Percentiles rank a stretch among this genome's conserved stretches.
These are phyloP conservation scores for Mastigias papua DNA, from an alignment of 30 jellyfish, hydroid and myxozoan genomes.

Conservation along the genomic window DNA sequence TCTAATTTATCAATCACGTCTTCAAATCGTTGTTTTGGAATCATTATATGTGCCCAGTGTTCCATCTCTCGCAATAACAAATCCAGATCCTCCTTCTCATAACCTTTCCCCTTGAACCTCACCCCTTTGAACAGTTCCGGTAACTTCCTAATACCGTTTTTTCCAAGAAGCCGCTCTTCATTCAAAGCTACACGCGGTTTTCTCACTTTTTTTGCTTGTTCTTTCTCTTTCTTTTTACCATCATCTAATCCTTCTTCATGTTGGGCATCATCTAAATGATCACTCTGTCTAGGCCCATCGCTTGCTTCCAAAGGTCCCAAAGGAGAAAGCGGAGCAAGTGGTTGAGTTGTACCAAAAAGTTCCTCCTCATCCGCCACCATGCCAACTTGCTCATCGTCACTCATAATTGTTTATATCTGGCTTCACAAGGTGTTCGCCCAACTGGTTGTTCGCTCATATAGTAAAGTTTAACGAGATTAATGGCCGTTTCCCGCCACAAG, in stretches of 20 bases:
- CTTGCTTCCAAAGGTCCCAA: constrained; percentile 24
- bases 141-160: constrained; percentile 20
- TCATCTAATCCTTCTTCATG: constrained; percentile 10
- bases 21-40: constrained; percentile 43
- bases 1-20: constrained; percentile 60
- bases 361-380: constrained; percentile 47
- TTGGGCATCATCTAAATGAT: neutral
- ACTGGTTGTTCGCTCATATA: too few species aligned
- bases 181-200: constrained; percentile 20
- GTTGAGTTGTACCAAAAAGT: constrained; percentile 27
- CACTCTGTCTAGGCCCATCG: constrained; percentile 49
- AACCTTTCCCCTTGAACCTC: constrained; percentile 51
- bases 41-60: constrained; percentile 61
- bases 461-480: too few species aligned
- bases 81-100: constrained; percentile 52
- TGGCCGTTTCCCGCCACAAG: too few species aligned
- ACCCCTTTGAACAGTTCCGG: constrained; percentile 34
- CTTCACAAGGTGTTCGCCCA: too few species aligned
- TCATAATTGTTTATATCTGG: constrained; percentile 5
- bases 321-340: constrained; percentile 65
- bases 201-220: constrained; percentile 17
- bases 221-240: neutral
- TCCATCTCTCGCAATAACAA: constrained; percentile 30
- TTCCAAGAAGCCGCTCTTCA: constrained; percentile 51
- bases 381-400: constrained; percentile 18